Evolutionary conservation across 2,888 invertebrate species (phyloP), one percentile per base, ranked within the genome.

Genomic region (Thereva nobilitata): DNA sequence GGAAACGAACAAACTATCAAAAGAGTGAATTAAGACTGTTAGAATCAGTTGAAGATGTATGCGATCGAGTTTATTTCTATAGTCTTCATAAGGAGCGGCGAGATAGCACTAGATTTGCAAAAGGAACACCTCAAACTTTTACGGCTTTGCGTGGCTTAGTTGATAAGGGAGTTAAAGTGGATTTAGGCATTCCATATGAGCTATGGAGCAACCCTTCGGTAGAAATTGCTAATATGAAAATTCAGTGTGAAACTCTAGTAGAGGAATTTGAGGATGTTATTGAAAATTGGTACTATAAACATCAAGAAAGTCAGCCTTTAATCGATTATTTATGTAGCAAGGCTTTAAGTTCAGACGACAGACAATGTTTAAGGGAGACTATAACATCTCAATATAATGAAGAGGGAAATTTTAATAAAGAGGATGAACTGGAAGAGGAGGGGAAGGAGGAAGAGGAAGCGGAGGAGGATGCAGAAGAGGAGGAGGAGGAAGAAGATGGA

Each of bases 181-280:
- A 98, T 75, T 84, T 98, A n/a, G 98, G 97, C 5, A 97, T 99
- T 75, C 98, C 98, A 0, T 88, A 88, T 70, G 97, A 98, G 75
- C 81, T 98, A 71, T 98, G 98, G 97, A 95, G 98, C 77, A 92
- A 92, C 74, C 97, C 98, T 0, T 94, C 97, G 4, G 96, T 92
- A 4, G 98, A 99, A 84, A 92, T 98, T 5, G 93, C 94, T 1
- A 88, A 93, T 71, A 89, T 98, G 86, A 97, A 97, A 81, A 87
- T 89, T 9, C 93, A 95, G 84, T 97, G 97, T 80, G 96, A 95
- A 81, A 86, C 87, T 71, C 84, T 97, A 71, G 79, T 96, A 42
- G 96, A 96, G 79, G 86, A 90, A 74, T 87, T 93, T 79, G 97
- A 97, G 81, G 86, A 85, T 5, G 89, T 86, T 50, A 92, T 97